These are phyloP conservation scores for Frankliniella fusca DNA, from an alignment of 2,888 invertebrate species.

Conservation along the genomic window DNA sequence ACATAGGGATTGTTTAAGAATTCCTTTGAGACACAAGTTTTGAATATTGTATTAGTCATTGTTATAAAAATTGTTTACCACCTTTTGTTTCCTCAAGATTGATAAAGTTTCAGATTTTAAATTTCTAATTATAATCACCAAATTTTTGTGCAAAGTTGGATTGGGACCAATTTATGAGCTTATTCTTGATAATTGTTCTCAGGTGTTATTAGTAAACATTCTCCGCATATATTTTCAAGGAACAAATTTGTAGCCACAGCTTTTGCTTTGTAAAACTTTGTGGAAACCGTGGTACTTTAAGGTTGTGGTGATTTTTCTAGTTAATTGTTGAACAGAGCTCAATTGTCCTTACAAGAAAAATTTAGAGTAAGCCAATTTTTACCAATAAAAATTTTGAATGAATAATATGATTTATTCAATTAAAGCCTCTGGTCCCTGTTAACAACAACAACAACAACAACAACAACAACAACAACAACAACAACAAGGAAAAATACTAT, in stretches of 20 bases:
- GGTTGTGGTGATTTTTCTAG: conserved; percentile 21
- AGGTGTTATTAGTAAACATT: background rate
- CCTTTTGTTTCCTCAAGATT: background rate
- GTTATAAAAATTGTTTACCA: background rate
- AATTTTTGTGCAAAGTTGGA: background rate
- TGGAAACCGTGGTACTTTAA: conserved; percentile 1
- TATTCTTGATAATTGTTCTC: conserved; percentile 14
- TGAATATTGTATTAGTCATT: background rate
- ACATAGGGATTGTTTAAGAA: background rate
- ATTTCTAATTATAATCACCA: background rate
- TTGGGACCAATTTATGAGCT: background rate
- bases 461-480: too few species aligned
- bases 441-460: too few species aligned
- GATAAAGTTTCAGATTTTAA: conserved; percentile 2
- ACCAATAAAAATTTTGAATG: background rate
- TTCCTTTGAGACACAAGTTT: background rate
- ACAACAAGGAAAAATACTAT: too few species aligned
- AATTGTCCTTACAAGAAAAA: conserved; percentile 6
- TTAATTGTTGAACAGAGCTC: conserved; percentile 1
- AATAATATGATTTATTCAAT: background rate
- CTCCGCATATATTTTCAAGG: background rate
- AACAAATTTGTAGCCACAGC: conserved; percentile 10
- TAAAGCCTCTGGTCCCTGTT: background rate
- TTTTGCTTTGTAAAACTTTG: background rate
- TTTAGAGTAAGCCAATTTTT: conserved; percentile 18